phyloP scores from a whole-genome alignment of 2,888 invertebrate species.

The Acleris emargana region DNA sequence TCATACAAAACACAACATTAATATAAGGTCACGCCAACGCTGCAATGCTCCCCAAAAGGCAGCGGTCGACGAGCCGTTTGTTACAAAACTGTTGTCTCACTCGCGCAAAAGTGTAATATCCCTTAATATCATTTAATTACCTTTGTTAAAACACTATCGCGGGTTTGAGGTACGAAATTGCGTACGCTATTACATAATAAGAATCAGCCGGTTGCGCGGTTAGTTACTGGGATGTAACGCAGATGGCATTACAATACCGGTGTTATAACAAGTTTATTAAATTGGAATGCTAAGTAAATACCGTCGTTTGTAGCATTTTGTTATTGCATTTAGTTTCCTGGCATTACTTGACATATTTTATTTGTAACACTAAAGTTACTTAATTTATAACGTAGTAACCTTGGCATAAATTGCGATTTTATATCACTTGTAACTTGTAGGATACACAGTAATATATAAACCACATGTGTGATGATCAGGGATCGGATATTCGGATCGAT shows the following conservation, averaged over 20 bases:
- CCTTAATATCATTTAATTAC: conserved; percentile 32
- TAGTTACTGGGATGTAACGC: neutral
- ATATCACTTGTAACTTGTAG: no score
- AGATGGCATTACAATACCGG: conserved; percentile 4
- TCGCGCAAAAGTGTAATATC: conserved; percentile 9
- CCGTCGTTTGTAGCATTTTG: no score
- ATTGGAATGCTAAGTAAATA: no score
- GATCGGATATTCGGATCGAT: no score
- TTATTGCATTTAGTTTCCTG: no score
- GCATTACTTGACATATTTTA: no score
- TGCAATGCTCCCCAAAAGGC: conserved; percentile 23
- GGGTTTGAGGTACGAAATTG: conserved; percentile 23
- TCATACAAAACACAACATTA: neutral
- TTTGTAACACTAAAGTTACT: no score
- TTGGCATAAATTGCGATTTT: no score
- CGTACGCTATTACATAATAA: conserved; percentile 28
- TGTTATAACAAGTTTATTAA: neutral
- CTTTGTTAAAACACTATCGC: conserved; percentile 19
- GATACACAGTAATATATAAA: no score
- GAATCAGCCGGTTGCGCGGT: conserved; percentile 3
- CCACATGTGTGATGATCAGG: no score
- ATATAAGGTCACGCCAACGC: conserved; percentile 32
- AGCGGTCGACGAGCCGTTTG: conserved; percentile 17
- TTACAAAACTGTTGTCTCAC: conserved; percentile 9
- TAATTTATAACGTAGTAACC: no score